Conservation (phyloP, 2,797 vertebrate genomes). For the Heterohyrax brucei region DNA sequence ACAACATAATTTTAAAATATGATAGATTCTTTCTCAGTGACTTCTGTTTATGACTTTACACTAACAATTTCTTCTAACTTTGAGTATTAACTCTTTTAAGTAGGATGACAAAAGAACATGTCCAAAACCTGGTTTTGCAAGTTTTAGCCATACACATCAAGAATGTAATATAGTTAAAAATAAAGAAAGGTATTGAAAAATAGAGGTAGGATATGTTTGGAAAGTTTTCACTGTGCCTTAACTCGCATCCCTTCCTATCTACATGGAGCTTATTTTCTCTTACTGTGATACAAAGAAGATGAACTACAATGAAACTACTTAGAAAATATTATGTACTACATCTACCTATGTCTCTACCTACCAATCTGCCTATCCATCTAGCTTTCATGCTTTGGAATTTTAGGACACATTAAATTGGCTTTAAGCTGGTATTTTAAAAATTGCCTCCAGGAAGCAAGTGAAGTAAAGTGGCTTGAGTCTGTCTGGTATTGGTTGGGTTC, state of each 20-base stretch:
- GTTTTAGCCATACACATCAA: neutral
- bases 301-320: neutral
- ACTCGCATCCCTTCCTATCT: neutral
- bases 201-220: neutral
- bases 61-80: neutral
- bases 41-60: neutral
- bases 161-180: neutral
- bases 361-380: too few relatives aligned
- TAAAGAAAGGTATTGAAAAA: neutral
- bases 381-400: neutral
- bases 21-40: neutral
- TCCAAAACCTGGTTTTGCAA: neutral
- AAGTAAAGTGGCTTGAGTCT: neutral
- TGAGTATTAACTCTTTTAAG: neutral
- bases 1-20: constrained; percentile 35
- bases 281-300: neutral
- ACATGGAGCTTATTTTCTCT: neutral
- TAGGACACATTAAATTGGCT: neutral
- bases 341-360: too few relatives aligned
- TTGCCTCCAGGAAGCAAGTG: neutral
- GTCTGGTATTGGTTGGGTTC: neutral
- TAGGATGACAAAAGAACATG: neutral
- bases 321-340: too few relatives aligned
- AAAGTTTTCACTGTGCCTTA: neutral
- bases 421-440: neutral